A percentile compares a stretch with the other conserved stretches of the same genome.
Conservation (phyloP, 2,888 invertebrate species). For the Drosophila quinaria region DNA sequence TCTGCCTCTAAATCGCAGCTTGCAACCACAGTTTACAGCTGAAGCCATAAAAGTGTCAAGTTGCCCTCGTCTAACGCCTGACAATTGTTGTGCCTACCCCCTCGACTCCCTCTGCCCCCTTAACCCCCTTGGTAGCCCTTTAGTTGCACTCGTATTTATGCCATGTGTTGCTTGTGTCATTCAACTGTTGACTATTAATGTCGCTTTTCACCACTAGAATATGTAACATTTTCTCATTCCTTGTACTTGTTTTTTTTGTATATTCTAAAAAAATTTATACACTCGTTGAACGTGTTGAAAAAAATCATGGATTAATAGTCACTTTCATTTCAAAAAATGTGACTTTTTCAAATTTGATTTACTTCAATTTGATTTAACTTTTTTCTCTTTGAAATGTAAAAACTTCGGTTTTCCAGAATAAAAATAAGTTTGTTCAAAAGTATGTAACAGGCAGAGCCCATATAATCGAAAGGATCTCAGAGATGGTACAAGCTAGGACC, state of each 20-base stretch:
- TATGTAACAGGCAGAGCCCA: too few species aligned
- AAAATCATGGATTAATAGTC: neutral
- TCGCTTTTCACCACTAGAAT: neutral
- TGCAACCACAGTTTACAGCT: constrained; percentile 1
- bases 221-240: neutral
- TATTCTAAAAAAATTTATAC: neutral
- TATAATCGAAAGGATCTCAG: too few species aligned
- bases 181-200: constrained; percentile 15
- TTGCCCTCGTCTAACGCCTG: constrained; percentile 28
- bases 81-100: constrained; percentile 1
- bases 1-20: constrained; percentile 6
- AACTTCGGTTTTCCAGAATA: too few species aligned
- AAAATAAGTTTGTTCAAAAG: too few species aligned
- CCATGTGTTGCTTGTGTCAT: constrained; percentile 15
- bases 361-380: too few species aligned
- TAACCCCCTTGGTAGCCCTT: neutral
- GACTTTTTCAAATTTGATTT: neutral
- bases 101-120: neutral
- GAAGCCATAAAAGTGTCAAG: constrained; percentile 26
- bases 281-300: neutral
- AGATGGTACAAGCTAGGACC: too few species aligned
- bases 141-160: neutral
- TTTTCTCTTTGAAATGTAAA: too few species aligned
- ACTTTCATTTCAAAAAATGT: neutral
- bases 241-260: neutral